Base-by-base conservation (phyloP, 1,140 invertebrate genomes). In the Glomeris maerens region DNA sequence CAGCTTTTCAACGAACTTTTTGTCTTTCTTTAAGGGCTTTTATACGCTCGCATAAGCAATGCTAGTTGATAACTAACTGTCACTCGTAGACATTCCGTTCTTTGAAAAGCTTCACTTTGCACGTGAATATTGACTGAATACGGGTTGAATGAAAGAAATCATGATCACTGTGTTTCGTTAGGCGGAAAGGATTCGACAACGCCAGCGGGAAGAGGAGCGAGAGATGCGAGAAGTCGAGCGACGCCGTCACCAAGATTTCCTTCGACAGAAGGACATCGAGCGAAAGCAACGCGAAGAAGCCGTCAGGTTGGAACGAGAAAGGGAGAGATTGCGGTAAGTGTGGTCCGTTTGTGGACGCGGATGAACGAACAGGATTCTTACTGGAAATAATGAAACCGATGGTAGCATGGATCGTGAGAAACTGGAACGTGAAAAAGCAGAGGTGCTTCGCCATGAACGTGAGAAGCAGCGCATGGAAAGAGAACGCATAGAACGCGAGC, bases 401-500 rank as follows among this genome's bases (percentile, higher is more conserved):
- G 27, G 20, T 50, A 64, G 79, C 28, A 61, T 79, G 2, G 88
- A 92, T 65, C 70, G 81, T 22, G 81, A 85, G 59, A 73, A 75
- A 40, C 73, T 86, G 21, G 83, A 84, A 60, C 73, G 80, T 17
- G 84, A 89, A 60, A 81, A 83, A 60, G 79, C 81, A 27, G 85
- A 91, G 62, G 64, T 88, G 13, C 62, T 87, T 45, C 75, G 80
- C 41, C 62, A 89, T 45, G 85, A 91, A 64, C 72, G 83, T 2
- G 84, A 89, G 62, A 71, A 82, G 28, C 82, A 87, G 61, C 77
- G 80, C 52, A 59, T 85, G 39, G 86, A 90, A 64, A 68, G 85
- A 17, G 85, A 89, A 57, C 81, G 83, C 61, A 67, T 91, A 22
- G 84, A 88, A 60, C 68, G 83, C 44, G 86, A 90, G 58, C 76